Evolutionary conservation across 2,797 vertebrate genomes (phyloP).

Genomic region (Protonibea diacanthus): DNA sequence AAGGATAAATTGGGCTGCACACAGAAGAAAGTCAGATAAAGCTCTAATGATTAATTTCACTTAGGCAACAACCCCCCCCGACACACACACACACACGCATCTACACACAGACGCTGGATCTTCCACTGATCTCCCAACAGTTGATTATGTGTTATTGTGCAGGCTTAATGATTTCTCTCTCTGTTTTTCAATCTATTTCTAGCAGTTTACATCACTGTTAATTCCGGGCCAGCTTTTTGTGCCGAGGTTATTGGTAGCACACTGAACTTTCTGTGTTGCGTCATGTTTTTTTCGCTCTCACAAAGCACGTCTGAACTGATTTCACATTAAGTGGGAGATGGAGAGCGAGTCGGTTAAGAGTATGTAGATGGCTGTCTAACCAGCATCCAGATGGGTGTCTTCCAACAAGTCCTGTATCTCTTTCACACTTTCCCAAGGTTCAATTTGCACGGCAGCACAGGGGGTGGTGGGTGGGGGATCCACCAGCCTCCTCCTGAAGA

Average conservation of each 20-base stretch:
- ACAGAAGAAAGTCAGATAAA: constrained; percentile 80
- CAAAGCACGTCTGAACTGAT: constrained; percentile 67
- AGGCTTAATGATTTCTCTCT: constrained; percentile 68
- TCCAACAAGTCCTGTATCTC: constrained; percentile 82
- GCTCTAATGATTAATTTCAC: constrained; percentile 83
- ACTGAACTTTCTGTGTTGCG: constrained; percentile 68
- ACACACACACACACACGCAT: constrained; percentile 7
- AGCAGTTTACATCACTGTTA: constrained; percentile 73
- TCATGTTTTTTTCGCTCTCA: constrained; percentile 59
- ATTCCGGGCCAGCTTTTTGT: constrained; percentile 58
- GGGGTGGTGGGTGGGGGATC: background rate
- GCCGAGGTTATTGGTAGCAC: constrained; percentile 40
- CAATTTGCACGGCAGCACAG: constrained; percentile 61
- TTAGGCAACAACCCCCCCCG: constrained; percentile 64
- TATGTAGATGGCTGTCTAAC: constrained; percentile 73
- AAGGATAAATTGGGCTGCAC: constrained; percentile 81
- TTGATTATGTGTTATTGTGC: constrained; percentile 74
- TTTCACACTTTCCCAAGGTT: constrained; percentile 78
- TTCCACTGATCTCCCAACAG: constrained; percentile 60
- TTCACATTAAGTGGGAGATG: constrained; percentile 66
- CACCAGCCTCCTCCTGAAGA: constrained; percentile 66
- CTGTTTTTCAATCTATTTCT: constrained; percentile 78
- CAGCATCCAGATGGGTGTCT: constrained; percentile 77
- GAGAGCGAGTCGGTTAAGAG: constrained; percentile 45
- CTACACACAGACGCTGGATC: constrained; percentile 46